phyloP scores from a whole-genome alignment of 2,113 vertebrate species.

The Hippocampus guttulatus region DNA sequence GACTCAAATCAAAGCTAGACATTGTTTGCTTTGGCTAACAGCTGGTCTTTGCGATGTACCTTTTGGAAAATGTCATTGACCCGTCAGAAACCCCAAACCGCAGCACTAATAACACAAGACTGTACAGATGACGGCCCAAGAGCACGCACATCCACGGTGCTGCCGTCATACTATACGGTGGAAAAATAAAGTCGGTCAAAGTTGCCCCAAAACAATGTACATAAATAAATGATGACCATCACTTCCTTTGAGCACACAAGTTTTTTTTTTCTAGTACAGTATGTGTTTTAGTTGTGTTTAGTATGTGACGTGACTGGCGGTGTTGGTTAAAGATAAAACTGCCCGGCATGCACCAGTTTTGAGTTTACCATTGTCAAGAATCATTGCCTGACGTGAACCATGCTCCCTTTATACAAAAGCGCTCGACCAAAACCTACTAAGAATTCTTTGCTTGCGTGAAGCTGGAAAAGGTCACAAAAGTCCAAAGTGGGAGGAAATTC shows the following conservation, averaged over 20 bases:
- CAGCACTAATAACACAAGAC: background rate
- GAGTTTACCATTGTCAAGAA: background rate
- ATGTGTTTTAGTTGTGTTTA: background rate
- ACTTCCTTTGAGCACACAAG: background rate
- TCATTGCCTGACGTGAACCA: background rate
- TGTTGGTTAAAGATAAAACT: background rate
- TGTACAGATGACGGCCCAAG: background rate
- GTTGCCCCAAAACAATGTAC: background rate
- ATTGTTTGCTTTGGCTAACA: constrained; percentile 48
- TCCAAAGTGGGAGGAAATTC: too few relatives aligned
- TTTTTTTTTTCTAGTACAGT: too few relatives aligned
- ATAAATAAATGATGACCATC: background rate
- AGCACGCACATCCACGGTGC: background rate
- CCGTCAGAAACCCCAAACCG: constrained; percentile 4
- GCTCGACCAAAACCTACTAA: background rate
- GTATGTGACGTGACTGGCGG: background rate
- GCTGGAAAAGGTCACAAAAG: background rate
- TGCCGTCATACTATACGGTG: background rate
- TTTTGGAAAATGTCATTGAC: constrained; percentile 33
- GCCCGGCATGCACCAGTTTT: background rate
- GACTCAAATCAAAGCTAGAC: background rate
- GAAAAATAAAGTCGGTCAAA: background rate
- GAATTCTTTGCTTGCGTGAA: background rate
- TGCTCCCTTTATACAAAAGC: too few relatives aligned
- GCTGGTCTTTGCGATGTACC: constrained; percentile 11